Conservation (phyloP, 2,113 vertebrate species). For the Pelvicachromis taeniatus region DNA sequence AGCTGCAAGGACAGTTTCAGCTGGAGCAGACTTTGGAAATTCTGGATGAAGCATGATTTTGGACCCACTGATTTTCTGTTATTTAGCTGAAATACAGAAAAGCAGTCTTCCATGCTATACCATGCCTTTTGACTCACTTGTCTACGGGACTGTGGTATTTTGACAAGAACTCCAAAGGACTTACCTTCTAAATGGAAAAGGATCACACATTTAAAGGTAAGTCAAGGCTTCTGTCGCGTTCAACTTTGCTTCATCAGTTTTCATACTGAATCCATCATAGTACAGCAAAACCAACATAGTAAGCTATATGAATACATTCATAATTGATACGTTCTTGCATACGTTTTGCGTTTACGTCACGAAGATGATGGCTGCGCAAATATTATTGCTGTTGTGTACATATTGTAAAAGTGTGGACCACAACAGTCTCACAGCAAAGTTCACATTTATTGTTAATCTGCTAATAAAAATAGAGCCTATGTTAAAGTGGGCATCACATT, state of each 20-base stretch:
- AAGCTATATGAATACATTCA: not conserved
- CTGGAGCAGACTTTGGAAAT: not conserved
- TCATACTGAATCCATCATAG: not conserved
- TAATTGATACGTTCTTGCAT: not conserved
- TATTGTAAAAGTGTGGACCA: not conserved
- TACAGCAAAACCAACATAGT: not conserved
- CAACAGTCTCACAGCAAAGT: not conserved
- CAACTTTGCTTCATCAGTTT: not conserved
- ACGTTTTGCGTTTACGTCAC: not conserved
- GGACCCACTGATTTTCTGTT: not conserved
- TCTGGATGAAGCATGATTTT: constrained; percentile 1
- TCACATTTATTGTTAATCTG: not conserved
- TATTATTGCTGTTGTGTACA: not conserved
- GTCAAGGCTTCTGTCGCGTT: not conserved
- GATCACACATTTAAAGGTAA: constrained; percentile 34
- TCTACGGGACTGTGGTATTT: not conserved
- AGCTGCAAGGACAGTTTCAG: not conserved
- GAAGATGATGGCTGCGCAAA: not conserved
- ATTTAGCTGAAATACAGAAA: not conserved
- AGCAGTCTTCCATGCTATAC: not conserved
- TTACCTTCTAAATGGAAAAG: constrained; percentile 21
- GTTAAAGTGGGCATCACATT: not conserved
- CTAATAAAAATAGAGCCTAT: not conserved
- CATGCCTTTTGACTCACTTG: not conserved
- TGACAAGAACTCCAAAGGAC: not conserved